Percentiles rank a stretch among this genome's conserved stretches.
Evolutionary conservation across 2,888 invertebrate species (phyloP).

Genomic region (Leptothorax acervorum): DNA sequence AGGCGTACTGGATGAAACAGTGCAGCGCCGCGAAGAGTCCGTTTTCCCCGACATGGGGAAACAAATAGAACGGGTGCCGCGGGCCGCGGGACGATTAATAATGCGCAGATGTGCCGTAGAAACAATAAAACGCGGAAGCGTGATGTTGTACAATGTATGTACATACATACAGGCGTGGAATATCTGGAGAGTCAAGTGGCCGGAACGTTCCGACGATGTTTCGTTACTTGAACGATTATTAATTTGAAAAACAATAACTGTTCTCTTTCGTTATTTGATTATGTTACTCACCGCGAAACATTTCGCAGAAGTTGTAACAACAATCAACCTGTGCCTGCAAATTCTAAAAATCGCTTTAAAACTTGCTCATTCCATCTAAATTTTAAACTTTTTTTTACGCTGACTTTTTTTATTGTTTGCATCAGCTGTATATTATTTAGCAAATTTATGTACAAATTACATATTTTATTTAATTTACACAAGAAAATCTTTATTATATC

Average conservation of each 20-base stretch:
- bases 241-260: neutral
- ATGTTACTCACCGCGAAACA: neutral
- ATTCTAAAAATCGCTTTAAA: neutral
- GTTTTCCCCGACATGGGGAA: conserved; percentile 42
- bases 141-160: neutral
- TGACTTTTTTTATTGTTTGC: neutral
- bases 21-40: conserved; percentile 17
- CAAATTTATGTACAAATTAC: neutral
- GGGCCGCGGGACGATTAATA: conserved; percentile 52
- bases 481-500: neutral
- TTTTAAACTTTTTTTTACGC: neutral
- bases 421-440: neutral
- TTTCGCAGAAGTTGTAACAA: neutral
- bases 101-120: conserved; percentile 40
- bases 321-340: neutral
- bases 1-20: conserved; percentile 62
- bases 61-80: conserved; percentile 52
- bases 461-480: neutral
- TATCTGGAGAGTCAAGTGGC: neutral
- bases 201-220: neutral
- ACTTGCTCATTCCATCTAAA: neutral
- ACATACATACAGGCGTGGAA: neutral
- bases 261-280: conserved; percentile 5
- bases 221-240: neutral
- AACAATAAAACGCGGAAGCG: conserved; percentile 18